Base-by-base conservation (phyloP, 1,140 invertebrate species). In the Pseudomyrmex cubaensis region DNA sequence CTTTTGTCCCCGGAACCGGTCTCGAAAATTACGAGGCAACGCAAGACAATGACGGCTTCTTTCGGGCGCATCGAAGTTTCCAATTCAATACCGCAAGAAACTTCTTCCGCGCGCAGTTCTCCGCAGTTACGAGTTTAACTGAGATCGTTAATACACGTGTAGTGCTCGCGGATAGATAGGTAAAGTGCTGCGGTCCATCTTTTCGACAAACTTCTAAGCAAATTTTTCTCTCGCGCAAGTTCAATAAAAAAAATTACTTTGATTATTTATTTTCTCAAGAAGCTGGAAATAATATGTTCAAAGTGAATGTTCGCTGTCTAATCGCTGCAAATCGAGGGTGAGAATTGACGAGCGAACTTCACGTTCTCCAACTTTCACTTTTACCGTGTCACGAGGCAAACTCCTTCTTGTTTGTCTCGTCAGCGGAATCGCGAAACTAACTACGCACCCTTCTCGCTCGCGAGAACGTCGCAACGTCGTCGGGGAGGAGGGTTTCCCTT, bases 401-500 rank as follows among this genome's bases (percentile, higher is more conserved):
- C 0, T 25, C 25, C 5, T 35, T 0, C 35, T 35, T 35, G 35
- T 35, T 35, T 35, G 5, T 35, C 35, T 35, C 35, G 7, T 35
- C 35, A 35, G 4, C 25, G 25, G 2, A 25, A 25, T 35, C 35
- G 5, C 35, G 35, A 35, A 35, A 35, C 35, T 35, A 35, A 35
- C 35, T 7, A 8, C 12, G 50, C 35, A 17, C 10, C 10, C 3
- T 35, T 25, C 35, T 35, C 44, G 52, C 64, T 67, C 35, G 44
- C 15, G 44, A 25, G 25, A 25, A 25, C 25, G 25, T 25, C 25
- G 25, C 2, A 25, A 25, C 25, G 3, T 25, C 25, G 25, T 0
- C 25, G 4, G 3, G 22, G 2, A 2, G 25, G 25, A 4, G 25
- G 74, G 85, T 87, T 82, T 92, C 91, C 90, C 91, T 93, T 93